Evolutionary conservation across 2,797 vertebrate species (phyloP), one percentile per base, ranked within the genome.

Genomic region (Manis crassicaudata): DNA sequence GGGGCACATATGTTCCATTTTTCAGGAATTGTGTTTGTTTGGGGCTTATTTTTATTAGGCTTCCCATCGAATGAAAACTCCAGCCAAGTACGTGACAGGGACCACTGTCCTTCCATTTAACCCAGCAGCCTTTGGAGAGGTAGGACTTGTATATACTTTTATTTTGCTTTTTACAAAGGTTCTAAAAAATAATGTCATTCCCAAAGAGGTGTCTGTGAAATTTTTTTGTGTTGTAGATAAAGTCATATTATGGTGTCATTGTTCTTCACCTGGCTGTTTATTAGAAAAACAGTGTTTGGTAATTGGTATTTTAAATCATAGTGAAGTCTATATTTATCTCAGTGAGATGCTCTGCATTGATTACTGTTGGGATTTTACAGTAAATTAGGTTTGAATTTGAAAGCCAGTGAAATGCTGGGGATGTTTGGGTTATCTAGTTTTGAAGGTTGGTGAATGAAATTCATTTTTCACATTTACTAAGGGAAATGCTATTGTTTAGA

Each of bases 71-170:
- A 99, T 99, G 98, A 99, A 99, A 98, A 99, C 99, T 81, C 99
- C 99, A 67, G 99, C 99, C 58, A 99, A 99, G 97, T 99, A 99
- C 88, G 99, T 99, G 92, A 99, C 99, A 40, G 99, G 99, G 97
- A 99, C 99, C 62, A 98, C 99, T 18, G 99, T 99, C 0, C 98
- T 99, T 97, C 99, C 99, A 58, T 99, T 99, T 98, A 99, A 99
- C 98, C 99, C 99, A 75, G 99, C 99, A 96, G 99, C 99, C 1
- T 99, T 99, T 98, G 99, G 98, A 97, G 99, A 99, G 99, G 99
- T 99, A 99, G 98, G 93, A 67, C 11, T 56, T 83, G 21, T 7
- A 3, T 40, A 1, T 40, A 13, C 90, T 95, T 80, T 23, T 92
- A 0, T 65, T 85, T 96, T 67, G 79, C 23, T 90, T 91, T 85